Evolutionary conservation across 1,140 invertebrate genomes (phyloP).

Genomic region (Cyphomyrmex costatus): DNA sequence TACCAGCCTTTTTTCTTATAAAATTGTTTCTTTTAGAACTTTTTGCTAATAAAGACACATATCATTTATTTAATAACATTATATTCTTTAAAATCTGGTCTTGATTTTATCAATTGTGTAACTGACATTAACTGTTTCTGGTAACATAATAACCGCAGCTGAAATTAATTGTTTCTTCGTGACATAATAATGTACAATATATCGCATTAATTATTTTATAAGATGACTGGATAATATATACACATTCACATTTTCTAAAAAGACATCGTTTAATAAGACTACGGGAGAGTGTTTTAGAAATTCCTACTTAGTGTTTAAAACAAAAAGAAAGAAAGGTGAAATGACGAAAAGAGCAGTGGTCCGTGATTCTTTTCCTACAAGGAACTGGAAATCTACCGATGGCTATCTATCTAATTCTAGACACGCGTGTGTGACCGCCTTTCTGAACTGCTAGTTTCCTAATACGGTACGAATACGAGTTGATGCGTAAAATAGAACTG

Average conservation of each 20-base stretch:
- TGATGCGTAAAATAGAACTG: conserved; percentile 67
- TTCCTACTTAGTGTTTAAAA: background rate
- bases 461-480: conserved; percentile 71
- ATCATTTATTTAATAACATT: no score
- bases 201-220: background rate
- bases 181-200: background rate
- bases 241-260: background rate
- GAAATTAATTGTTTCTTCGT: background rate
- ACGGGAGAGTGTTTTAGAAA: background rate
- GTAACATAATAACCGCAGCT: no score
- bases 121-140: background rate
- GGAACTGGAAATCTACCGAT: conserved; percentile 48
- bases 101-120: background rate
- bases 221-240: background rate
- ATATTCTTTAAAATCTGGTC: no score
- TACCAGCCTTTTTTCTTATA: no score
- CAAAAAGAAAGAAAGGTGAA: conserved; percentile 20
- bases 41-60: no score
- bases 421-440: conserved; percentile 62
- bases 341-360: conserved; percentile 27
- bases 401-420: conserved; percentile 58
- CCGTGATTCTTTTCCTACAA: conserved; percentile 19
- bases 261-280: background rate
- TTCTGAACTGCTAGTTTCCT: conserved; percentile 69
- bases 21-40: no score